Evolutionary conservation across 2,888 invertebrate genomes (phyloP).

Genomic region (Spodoptera picta): DNA sequence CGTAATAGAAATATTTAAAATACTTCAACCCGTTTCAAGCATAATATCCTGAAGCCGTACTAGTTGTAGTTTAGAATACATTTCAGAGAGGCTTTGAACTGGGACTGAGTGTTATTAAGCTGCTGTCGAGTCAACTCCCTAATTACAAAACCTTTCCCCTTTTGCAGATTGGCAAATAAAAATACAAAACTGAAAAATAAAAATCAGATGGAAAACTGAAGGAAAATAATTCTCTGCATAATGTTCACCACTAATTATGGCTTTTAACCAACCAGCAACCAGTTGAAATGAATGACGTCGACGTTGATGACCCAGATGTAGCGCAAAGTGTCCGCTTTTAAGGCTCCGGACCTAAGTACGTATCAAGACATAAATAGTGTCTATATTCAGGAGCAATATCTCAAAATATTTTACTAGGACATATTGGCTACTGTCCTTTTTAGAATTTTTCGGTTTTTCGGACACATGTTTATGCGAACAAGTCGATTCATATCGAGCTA

Average conservation of each 20-base stretch:
- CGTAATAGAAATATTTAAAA: slow-evolving; percentile 45
- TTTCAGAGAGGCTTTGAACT: slow-evolving; percentile 59
- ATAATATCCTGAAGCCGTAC: slow-evolving; percentile 41
- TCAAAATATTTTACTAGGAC: not conserved
- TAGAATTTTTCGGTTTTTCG: not conserved
- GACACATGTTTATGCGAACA: not conserved
- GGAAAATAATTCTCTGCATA: slow-evolving; percentile 48
- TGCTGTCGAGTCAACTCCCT: slow-evolving; percentile 65
- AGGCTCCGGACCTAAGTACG: slow-evolving; percentile 14
- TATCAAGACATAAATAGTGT: slow-evolving; percentile 3
- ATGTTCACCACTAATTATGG: slow-evolving; percentile 44
- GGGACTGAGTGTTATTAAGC: slow-evolving; percentile 67
- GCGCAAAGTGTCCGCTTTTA: slow-evolving; percentile 33
- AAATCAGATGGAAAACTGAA: slow-evolving; percentile 52
- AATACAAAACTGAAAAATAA: slow-evolving; percentile 56
- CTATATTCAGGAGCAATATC: not conserved
- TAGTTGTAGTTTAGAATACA: slow-evolving; percentile 54
- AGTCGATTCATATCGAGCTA: not conserved
- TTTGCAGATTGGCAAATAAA: slow-evolving; percentile 63
- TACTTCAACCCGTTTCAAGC: slow-evolving; percentile 41
- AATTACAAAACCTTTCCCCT: slow-evolving; percentile 67
- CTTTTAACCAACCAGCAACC: slow-evolving; percentile 37
- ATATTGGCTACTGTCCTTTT: too few relatives aligned
- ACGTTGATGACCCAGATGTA: slow-evolving; percentile 43
- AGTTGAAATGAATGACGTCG: slow-evolving; percentile 42